Conservation (phyloP, 2,888 invertebrate species). For the Caenorhabditis auriculariae region DNA sequence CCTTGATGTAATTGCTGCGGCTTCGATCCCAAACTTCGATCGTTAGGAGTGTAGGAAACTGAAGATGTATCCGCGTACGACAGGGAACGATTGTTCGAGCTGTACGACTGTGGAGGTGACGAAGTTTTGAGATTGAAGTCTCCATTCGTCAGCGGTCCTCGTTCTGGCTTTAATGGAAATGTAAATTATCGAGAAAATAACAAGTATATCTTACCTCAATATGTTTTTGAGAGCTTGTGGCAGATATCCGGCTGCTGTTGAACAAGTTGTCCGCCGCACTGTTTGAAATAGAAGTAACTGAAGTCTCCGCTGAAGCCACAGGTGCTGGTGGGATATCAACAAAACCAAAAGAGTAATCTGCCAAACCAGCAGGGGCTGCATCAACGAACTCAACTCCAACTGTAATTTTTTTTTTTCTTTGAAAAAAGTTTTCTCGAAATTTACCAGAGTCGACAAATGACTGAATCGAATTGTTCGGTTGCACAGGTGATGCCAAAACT, state of each 20-base stretch:
- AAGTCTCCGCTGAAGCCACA: slow-evolving; percentile 17
- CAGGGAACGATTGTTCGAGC: slow-evolving; percentile 10
- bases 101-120: slow-evolving; percentile 12
- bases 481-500: slow-evolving; percentile 8
- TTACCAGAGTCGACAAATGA: slow-evolving; percentile 14
- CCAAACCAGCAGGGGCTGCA: slow-evolving; percentile 15
- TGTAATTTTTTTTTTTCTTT: neutral
- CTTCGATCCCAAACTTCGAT: too few species aligned
- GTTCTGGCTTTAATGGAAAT: slow-evolving; percentile 17
- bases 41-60: slow-evolving; percentile 22
- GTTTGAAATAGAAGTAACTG: slow-evolving; percentile 23
- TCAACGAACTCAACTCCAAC: slow-evolving; percentile 37
- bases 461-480: slow-evolving; percentile 5
- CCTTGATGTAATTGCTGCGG: too few species aligned
- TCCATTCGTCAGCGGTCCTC: slow-evolving; percentile 14
- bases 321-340: slow-evolving; percentile 28
- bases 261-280: slow-evolving; percentile 20
- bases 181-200: neutral
- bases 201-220: slow-evolving; percentile 15
- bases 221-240: slow-evolving; percentile 10
- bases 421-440: neutral
- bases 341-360: slow-evolving; percentile 40
- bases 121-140: slow-evolving; percentile 24
- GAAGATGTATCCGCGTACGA: slow-evolving; percentile 29
- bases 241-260: slow-evolving; percentile 16